phyloP scores from a whole-genome alignment of 2,113 vertebrate genomes.

The Tiliqua scincoides region DNA sequence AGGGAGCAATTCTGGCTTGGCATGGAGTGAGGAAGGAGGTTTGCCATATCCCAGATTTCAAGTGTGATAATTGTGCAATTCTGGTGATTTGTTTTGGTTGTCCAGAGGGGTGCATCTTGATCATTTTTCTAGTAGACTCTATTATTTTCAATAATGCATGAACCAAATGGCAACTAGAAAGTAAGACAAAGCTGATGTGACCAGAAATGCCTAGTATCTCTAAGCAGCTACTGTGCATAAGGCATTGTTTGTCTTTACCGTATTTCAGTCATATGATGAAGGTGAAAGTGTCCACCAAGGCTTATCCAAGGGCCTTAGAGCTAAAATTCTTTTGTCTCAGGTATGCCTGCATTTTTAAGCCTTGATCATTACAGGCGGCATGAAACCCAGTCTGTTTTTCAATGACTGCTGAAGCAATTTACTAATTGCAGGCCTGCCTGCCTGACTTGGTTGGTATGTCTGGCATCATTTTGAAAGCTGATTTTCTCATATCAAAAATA shows the following conservation, averaged over 20 bases:
- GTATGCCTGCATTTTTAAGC: constrained; percentile 14
- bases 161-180: background rate
- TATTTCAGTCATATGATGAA: background rate
- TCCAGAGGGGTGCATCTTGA: background rate
- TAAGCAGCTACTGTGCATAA: background rate
- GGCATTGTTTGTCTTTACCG: background rate
- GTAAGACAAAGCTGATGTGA: background rate
- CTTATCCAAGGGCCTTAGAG: constrained; percentile 23
- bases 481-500: background rate
- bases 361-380: constrained; percentile 6
- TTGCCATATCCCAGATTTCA: too few species aligned
- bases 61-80: background rate
- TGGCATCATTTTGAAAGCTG: background rate
- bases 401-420: background rate
- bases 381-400: constrained; percentile 5
- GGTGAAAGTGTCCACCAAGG: constrained; percentile 9
- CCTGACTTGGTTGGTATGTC: background rate
- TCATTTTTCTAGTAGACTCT: background rate
- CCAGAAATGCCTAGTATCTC: background rate
- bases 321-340: constrained; percentile 43
- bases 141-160: background rate
- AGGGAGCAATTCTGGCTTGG: background rate
- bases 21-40: background rate
- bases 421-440: background rate
- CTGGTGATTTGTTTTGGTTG: background rate